Evolutionary conservation across 2,888 invertebrate species (phyloP), one percentile per base, ranked within the genome.

Genomic region (Trichopria drosophilae): DNA sequence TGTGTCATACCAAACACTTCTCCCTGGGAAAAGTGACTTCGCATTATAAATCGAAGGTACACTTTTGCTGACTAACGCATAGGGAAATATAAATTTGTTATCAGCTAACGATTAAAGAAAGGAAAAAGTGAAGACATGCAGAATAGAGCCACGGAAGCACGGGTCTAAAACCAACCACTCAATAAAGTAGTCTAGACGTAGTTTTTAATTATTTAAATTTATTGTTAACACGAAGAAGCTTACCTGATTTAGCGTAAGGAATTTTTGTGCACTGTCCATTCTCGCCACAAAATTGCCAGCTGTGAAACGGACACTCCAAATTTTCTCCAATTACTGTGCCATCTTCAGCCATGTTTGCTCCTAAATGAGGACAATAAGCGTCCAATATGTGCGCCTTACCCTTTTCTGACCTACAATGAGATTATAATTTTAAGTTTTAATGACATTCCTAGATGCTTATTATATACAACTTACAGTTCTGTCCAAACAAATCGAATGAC

Each of bases 291-390:
- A 94, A 94, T 43, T 79, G 76, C 94, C 94, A 94, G 44, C 85
- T 85, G 65, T 94, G 94, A 75, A 94, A 94, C 0, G 93, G 93
- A 64, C 94, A 94, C 65, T 88, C 86, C 6, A 94, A 81, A 62
- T 90, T 90, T 65, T 88, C 84, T 0, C 86, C 89, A 24, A 79
- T 74, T 0, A 92, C 90, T 0, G 80, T 81, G 0, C 93, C 93
- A 0, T 91, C 92, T 0, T 87, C 80, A 0, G 84, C 91, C 66
- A 94, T 76, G 70, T 93, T 90, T 0, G 94, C 93, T 0, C 94
- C 94, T 60, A 94, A 77, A 69, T 94, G 94, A 0, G 93, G 93
- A 63, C 94, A 94, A 69, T 91, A 92, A 0, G 93, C 92, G 71
- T 93, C 88, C 23, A 93, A 77, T 1, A 88, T 82, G 45, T 85